Evolutionary conservation across 2,797 vertebrate genomes (phyloP).

Genomic region (Miichthys miiuy): DNA sequence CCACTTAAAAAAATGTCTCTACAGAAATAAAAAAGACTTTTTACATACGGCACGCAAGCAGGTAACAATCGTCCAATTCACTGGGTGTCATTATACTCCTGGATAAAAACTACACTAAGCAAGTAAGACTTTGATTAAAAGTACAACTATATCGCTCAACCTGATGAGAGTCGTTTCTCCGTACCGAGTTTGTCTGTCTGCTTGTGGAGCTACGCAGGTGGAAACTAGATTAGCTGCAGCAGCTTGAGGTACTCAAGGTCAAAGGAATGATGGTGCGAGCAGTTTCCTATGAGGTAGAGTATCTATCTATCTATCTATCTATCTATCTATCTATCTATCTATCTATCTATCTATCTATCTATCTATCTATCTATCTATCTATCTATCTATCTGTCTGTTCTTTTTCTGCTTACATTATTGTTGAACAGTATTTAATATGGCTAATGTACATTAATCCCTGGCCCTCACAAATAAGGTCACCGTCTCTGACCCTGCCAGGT

Average conservation of each 20-base stretch:
- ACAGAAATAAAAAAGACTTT: not conserved
- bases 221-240: slow-evolving; percentile 68
- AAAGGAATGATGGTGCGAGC: slow-evolving; percentile 35
- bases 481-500: slow-evolving; percentile 57
- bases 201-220: slow-evolving; percentile 21
- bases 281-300: slow-evolving; percentile 13
- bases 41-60: slow-evolving; percentile 19
- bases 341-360: slow-evolving; percentile 26
- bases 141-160: slow-evolving; percentile 5
- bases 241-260: slow-evolving; percentile 62
- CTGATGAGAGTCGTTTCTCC: slow-evolving; percentile 25
- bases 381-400: not conserved
- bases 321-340: slow-evolving; percentile 19
- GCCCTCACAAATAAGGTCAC: slow-evolving; percentile 66
- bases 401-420: slow-evolving; percentile 10
- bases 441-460: slow-evolving; percentile 64
- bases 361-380: slow-evolving; percentile 11
- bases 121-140: not conserved
- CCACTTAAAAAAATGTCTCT: not conserved
- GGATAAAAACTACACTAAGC: not conserved
- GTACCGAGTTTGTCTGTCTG: slow-evolving; percentile 11
- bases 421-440: slow-evolving; percentile 27
- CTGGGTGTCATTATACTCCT: not conserved
- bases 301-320: slow-evolving; percentile 13
- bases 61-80: slow-evolving; percentile 4